Conservation (phyloP, 2,888 invertebrate species). For the Troides aeacus region DNA sequence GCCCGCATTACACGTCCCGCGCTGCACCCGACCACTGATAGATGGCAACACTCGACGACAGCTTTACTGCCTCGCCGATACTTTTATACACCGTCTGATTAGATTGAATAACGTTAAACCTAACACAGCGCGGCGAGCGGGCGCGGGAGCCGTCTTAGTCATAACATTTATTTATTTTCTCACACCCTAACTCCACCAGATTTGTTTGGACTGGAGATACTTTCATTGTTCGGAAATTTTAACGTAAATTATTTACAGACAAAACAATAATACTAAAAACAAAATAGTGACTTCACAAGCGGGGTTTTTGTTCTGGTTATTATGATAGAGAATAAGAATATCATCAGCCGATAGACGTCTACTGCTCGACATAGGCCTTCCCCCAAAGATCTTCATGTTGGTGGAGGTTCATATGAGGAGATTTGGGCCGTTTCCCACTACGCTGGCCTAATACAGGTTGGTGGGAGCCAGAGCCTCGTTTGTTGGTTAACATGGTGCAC, state of each 20-base stretch:
- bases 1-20: constrained; percentile 65
- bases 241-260: background rate
- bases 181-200: background rate
- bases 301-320: no score
- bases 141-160: constrained; percentile 5
- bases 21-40: constrained; percentile 58
- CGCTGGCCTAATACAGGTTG: no score
- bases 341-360: no score
- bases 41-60: constrained; percentile 69
- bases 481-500: no score
- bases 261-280: background rate
- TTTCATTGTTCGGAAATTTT: background rate
- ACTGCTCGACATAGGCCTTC: no score
- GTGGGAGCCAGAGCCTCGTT: no score
- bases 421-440: no score
- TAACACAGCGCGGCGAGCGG: constrained; percentile 8
- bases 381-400: no score
- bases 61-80: constrained; percentile 62
- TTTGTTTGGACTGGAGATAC: background rate
- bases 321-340: no score
- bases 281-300: no score
- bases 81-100: constrained; percentile 64
- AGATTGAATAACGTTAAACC: constrained; percentile 55
- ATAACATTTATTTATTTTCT: background rate
- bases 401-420: no score